Conservation (phyloP, 2,113 vertebrate species). For the Tyrannus savana region DNA sequence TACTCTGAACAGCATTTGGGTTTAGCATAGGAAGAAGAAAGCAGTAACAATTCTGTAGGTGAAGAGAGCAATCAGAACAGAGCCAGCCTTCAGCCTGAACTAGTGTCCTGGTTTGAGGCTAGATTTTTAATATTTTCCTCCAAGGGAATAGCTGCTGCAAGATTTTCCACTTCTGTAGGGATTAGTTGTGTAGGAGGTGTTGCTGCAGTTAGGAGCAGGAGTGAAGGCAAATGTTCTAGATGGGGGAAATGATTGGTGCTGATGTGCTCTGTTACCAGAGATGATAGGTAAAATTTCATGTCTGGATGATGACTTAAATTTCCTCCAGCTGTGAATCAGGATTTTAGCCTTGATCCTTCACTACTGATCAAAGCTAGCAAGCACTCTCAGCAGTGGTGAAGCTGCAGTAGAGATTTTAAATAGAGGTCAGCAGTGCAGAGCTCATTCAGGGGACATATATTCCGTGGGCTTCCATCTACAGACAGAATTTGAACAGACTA, state of each 20-base stretch:
- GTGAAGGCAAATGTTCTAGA: background rate
- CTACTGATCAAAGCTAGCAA: background rate
- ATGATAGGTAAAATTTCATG: background rate
- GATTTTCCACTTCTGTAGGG: background rate
- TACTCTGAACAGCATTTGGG: background rate
- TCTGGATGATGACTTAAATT: background rate
- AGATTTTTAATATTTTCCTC: background rate
- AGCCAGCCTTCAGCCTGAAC: background rate
- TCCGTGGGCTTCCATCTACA: background rate
- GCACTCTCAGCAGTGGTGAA: background rate
- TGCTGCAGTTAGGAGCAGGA: background rate
- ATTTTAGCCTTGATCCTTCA: background rate
- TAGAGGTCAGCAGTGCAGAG: slow-evolving; percentile 16
- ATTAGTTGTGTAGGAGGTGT: background rate
- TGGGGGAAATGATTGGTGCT: background rate
- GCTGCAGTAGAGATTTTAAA: background rate
- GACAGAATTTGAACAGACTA: background rate
- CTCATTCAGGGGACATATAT: background rate
- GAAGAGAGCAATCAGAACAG: background rate
- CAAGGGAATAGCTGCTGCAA: background rate
- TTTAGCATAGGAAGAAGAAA: background rate
- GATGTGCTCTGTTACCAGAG: background rate
- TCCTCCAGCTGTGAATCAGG: background rate
- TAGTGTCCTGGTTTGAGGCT: background rate
- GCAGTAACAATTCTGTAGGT: background rate